Percentiles rank a stretch among this genome's conserved stretches.
Conservation (phyloP, 2,113 vertebrate genomes). For the Silurus asotus region DNA sequence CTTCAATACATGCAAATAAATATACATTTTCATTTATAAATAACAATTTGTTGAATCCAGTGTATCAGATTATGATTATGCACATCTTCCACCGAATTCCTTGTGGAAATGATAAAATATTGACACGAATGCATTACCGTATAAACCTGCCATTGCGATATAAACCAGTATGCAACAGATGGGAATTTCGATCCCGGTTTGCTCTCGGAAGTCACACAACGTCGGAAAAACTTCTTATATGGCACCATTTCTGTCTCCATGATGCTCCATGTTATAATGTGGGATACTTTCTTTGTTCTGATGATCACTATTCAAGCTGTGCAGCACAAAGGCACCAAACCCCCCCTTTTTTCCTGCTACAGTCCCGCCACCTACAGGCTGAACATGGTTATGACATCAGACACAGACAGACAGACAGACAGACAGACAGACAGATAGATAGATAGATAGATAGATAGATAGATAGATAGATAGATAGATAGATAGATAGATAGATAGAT, state of each 20-base stretch:
- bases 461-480: too few relatives aligned
- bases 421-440: too few relatives aligned
- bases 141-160: too few relatives aligned
- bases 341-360: background rate
- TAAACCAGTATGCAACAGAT: background rate
- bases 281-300: background rate
- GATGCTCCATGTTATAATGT: background rate
- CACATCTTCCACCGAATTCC: background rate
- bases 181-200: background rate
- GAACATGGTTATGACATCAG: slow-evolving; percentile 1
- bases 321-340: slow-evolving; percentile 13
- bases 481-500: too few relatives aligned
- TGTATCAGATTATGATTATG: background rate
- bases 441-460: too few relatives aligned
- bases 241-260: background rate
- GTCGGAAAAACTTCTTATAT: background rate
- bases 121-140: too few relatives aligned
- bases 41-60: background rate
- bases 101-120: background rate
- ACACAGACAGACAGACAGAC: too few relatives aligned
- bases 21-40: background rate
- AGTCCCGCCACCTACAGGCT: slow-evolving; percentile 12
- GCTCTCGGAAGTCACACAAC: background rate
- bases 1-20: background rate
- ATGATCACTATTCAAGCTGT: background rate